Evolutionary conservation across 2,797 vertebrate species (phyloP).

Genomic region (Rhabdophis nuchalis): DNA sequence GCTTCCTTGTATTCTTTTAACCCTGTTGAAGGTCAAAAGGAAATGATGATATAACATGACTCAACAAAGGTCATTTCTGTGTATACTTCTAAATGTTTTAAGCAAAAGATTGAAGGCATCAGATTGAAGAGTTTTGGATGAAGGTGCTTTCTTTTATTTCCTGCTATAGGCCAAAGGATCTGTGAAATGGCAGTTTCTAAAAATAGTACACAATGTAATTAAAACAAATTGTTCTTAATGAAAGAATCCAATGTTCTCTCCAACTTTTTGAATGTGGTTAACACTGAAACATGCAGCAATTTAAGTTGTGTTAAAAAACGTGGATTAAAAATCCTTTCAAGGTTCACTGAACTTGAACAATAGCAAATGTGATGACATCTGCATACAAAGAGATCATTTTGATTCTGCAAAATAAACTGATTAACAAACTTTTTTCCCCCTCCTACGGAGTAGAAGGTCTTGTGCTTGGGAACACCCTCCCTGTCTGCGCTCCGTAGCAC

Average conservation of each 20-base stretch:
- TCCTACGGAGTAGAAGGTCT: too few species aligned
- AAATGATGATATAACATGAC: background rate
- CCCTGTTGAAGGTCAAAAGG: conserved; percentile 29
- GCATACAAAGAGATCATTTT: background rate
- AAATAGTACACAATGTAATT: background rate
- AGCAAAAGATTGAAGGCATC: background rate
- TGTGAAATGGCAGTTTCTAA: background rate
- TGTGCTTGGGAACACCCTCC: too few species aligned
- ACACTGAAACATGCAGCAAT: background rate
- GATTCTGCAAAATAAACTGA: background rate
- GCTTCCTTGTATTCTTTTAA: conserved; percentile 4
- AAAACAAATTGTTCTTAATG: background rate
- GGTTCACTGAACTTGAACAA: background rate
- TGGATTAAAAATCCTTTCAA: background rate
- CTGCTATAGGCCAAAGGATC: background rate
- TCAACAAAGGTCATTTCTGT: background rate
- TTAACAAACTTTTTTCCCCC: background rate
- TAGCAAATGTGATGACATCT: background rate
- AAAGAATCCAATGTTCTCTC: background rate
- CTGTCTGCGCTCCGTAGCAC: too few species aligned
- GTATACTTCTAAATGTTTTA: conserved; percentile 9
- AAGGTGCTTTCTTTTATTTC: background rate
- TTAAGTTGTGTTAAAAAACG: background rate
- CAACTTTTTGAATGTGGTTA: background rate
- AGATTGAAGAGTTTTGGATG: background rate